Percentiles rank a stretch among this genome's conserved stretches.
phyloP scores from a whole-genome alignment of 2,888 invertebrate genomes.

The Hypomecis punctinalis region DNA sequence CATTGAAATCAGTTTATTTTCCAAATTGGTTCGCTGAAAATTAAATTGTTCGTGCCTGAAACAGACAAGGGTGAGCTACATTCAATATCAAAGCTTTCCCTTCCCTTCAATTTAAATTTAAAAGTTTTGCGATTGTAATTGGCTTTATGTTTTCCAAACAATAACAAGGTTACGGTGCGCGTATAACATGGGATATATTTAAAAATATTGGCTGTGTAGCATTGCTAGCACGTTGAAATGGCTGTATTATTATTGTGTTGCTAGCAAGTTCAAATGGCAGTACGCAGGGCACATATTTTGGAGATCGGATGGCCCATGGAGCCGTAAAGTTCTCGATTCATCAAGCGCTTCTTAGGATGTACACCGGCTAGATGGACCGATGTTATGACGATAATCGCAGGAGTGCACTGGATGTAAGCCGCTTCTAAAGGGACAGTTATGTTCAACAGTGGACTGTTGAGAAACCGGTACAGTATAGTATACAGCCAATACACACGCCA shows the following conservation, averaged over 20 bases:
- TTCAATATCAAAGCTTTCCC: constrained; percentile 1
- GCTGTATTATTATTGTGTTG: neutral
- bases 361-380: too few species aligned
- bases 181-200: neutral
- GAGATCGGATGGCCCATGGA: too few species aligned
- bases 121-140: constrained; percentile 14
- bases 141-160: constrained; percentile 6
- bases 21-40: constrained; percentile 9
- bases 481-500: too few species aligned
- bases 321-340: too few species aligned
- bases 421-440: too few species aligned
- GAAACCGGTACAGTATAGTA: too few species aligned
- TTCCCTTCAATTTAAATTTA: constrained; percentile 11
- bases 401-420: too few species aligned
- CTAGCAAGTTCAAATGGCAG: too few species aligned
- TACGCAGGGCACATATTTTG: too few species aligned
- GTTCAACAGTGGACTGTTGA: too few species aligned
- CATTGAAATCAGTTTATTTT: constrained; percentile 10
- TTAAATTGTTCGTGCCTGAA: constrained; percentile 6
- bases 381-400: too few species aligned
- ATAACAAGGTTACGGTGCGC: neutral
- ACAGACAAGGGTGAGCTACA: constrained; percentile 10
- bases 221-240: neutral
- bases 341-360: too few species aligned
- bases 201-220: neutral